A percentile compares a stretch with the other conserved stretches of the same genome.
These are phyloP conservation scores for Medauroidea extradentata DNA, from an alignment of 1,140 invertebrate species.

Conservation along the genomic window DNA sequence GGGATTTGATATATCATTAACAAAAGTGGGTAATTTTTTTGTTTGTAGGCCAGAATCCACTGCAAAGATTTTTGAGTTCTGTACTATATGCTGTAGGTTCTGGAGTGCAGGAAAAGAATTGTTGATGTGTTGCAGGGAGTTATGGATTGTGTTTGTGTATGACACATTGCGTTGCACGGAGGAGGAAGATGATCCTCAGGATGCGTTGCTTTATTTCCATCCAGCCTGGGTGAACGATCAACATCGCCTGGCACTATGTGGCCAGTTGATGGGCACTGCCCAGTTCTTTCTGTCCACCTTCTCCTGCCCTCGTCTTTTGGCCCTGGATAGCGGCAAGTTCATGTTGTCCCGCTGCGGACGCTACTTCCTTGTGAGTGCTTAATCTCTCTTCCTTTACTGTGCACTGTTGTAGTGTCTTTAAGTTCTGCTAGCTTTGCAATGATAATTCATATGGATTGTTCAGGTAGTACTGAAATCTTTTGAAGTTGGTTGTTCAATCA, in stretches of 20 bases:
- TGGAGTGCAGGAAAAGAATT: too few species aligned
- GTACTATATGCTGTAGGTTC: too few species aligned
- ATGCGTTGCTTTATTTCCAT: constrained; percentile 83
- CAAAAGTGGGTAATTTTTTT: too few species aligned
- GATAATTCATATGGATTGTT: too few species aligned
- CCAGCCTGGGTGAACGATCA: constrained; percentile 79
- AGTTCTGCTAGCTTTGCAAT: constrained; percentile 4
- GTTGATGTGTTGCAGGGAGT: constrained; percentile 57
- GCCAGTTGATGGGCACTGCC: constrained; percentile 75
- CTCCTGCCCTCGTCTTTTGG: constrained; percentile 64
- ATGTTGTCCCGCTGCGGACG: constrained; percentile 70
- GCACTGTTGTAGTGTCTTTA: too few species aligned
- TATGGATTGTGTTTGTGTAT: constrained; percentile 84
- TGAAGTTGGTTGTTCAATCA: constrained; percentile 26
- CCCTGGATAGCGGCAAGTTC: constrained; percentile 80
- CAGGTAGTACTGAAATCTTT: too few species aligned
- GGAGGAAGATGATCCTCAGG: constrained; percentile 80
- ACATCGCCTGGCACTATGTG: constrained; percentile 71
- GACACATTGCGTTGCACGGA: constrained; percentile 69
- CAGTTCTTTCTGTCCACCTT: constrained; percentile 71
- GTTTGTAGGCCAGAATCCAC: too few species aligned
- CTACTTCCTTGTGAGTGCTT: constrained; percentile 64
- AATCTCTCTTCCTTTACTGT: too few species aligned
- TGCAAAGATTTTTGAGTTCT: too few species aligned
- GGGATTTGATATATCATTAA: too few species aligned